A percentile compares a stretch with the other conserved stretches of the same genome.
Evolutionary conservation across 2,888 invertebrate genomes (phyloP).

Genomic region (Acronicta alni): DNA sequence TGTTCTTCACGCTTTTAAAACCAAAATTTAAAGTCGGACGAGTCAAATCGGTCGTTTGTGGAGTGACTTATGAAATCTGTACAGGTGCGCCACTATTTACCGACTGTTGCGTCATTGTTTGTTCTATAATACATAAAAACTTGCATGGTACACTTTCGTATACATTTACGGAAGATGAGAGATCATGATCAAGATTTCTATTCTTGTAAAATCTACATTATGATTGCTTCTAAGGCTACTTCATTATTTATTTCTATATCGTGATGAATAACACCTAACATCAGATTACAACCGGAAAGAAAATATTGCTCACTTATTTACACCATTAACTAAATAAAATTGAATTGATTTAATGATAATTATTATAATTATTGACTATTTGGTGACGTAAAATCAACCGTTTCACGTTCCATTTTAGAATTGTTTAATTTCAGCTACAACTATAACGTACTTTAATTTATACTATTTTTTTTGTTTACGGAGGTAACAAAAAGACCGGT

Average conservation of each 20-base stretch:
- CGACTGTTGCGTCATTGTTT: constrained; percentile 72
- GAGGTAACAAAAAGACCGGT: no score
- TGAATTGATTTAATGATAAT: no score
- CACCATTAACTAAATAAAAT: not conserved
- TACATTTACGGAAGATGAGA: constrained; percentile 16
- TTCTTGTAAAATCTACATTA: no score
- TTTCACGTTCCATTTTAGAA: not conserved
- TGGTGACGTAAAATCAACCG: not conserved
- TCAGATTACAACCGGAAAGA: no score
- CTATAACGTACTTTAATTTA: no score
- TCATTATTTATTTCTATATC: no score
- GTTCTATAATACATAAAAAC: constrained; percentile 54
- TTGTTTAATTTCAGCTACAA: not conserved
- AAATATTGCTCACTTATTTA: no score
- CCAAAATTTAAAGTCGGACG: constrained; percentile 76
- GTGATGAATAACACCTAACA: no score
- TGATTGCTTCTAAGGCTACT: no score
- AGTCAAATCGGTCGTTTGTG: constrained; percentile 79
- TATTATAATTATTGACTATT: not conserved
- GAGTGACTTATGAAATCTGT: constrained; percentile 82
- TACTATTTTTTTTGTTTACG: no score
- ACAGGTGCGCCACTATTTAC: constrained; percentile 77
- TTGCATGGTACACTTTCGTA: constrained; percentile 43
- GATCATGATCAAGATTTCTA: not conserved
- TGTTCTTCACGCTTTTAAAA: constrained; percentile 74